A percentile compares a stretch with the other conserved stretches of the same genome.
phyloP scores from a whole-genome alignment of 2,113 vertebrate species.

The Pluvianellus socialis region DNA sequence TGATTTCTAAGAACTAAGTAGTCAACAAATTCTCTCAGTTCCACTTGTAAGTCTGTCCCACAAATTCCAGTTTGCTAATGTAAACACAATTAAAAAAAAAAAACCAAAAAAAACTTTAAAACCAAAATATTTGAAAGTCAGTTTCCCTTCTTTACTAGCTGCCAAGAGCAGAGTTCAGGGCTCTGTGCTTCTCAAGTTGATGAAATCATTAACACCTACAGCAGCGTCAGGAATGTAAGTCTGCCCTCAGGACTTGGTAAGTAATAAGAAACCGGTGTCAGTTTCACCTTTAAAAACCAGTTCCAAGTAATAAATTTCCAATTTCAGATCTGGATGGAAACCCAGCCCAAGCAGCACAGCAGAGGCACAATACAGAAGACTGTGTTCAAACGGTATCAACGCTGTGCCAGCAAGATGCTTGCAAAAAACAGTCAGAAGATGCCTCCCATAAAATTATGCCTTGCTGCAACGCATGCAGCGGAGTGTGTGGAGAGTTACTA shows the following conservation, averaged over 20 bases:
- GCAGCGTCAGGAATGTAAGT: slow-evolving; percentile 45
- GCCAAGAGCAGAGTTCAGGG: slow-evolving; percentile 47
- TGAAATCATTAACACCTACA: slow-evolving; percentile 66
- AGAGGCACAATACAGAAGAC: background rate
- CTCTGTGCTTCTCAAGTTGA: slow-evolving; percentile 11
- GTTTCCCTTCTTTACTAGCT: slow-evolving; percentile 37
- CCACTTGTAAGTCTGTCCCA: background rate
- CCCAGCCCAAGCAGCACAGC: background rate
- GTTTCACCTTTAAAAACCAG: slow-evolving; percentile 47
- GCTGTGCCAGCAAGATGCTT: background rate
- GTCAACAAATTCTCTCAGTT: slow-evolving; percentile 1
- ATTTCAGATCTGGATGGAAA: slow-evolving; percentile 27
- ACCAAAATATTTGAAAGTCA: slow-evolving; percentile 37
- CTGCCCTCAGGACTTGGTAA: slow-evolving; percentile 47
- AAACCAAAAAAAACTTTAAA: background rate
- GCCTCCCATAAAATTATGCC: background rate
- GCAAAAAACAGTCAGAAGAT: background rate
- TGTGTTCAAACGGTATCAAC: background rate
- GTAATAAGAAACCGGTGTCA: slow-evolving; percentile 41
- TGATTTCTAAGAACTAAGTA: slow-evolving; percentile 29
- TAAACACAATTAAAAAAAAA: slow-evolving; percentile 18
- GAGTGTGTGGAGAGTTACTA: background rate
- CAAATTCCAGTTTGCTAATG: slow-evolving; percentile 18
- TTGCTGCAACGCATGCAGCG: background rate
- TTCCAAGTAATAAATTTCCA: slow-evolving; percentile 48